Evolutionary conservation across 64 coral and sea anemone species (phyloP).

Genomic region (Stylophora pistillata): DNA sequence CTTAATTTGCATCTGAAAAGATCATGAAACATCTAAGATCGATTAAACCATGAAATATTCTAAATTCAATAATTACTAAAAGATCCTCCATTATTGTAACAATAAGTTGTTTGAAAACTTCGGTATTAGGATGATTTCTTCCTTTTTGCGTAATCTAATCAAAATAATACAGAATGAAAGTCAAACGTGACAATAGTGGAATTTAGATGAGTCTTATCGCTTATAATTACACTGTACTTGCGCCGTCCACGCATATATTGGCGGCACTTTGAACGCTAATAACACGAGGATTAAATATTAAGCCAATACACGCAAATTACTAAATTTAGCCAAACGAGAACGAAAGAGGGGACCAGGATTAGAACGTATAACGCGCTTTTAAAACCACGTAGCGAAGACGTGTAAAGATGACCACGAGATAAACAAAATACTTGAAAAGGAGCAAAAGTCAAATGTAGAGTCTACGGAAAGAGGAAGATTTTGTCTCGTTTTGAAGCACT

Average conservation of each 20-base stretch:
- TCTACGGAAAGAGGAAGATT: not conserved
- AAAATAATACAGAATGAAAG: not conserved
- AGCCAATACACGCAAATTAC: not conserved
- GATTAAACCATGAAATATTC: not conserved
- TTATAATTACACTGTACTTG: slow-evolving; percentile 20
- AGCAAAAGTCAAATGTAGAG: not conserved
- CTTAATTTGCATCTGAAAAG: slow-evolving; percentile 17
- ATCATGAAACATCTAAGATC: not conserved
- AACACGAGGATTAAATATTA: slow-evolving; percentile 17
- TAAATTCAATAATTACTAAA: not conserved
- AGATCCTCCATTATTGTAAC: not conserved
- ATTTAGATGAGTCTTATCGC: slow-evolving; percentile 3
- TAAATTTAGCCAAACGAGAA: not conserved
- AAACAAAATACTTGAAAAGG: slow-evolving; percentile 3
- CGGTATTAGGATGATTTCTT: not conserved
- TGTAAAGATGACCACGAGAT: not conserved
- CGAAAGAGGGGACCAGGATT: not conserved
- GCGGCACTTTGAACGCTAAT: not conserved
- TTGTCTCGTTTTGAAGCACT: not conserved
- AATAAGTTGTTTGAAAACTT: not conserved
- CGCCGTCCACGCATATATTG: not conserved
- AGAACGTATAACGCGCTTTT: not conserved
- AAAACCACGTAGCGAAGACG: not conserved
- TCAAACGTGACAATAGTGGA: slow-evolving; percentile 26
- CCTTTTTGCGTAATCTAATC: not conserved